Conservation (phyloP, 1,140 invertebrate species). For the Helicoverpa zea region DNA sequence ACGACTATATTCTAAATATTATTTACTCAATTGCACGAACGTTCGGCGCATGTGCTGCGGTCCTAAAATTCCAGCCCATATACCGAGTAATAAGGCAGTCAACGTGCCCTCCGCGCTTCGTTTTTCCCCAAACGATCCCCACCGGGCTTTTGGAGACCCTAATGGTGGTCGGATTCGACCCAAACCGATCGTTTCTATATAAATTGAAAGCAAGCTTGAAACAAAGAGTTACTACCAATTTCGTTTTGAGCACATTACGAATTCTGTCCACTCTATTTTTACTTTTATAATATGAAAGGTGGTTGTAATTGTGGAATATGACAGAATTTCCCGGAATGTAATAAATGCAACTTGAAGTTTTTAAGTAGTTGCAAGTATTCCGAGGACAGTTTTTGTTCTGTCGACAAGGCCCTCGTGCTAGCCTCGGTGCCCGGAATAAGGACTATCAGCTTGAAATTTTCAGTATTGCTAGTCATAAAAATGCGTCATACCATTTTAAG, state of each 20-base stretch:
- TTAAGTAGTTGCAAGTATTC: slow-evolving; percentile 31
- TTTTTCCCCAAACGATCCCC: slow-evolving; percentile 73
- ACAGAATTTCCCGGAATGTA: neutral
- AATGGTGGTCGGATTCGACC: slow-evolving; percentile 49
- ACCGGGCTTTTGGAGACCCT: slow-evolving; percentile 57
- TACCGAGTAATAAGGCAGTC: slow-evolving; percentile 42
- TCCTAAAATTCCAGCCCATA: slow-evolving; percentile 44
- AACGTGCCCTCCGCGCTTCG: slow-evolving; percentile 48
- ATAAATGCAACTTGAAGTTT: slow-evolving; percentile 23
- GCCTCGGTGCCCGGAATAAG: slow-evolving; percentile 7
- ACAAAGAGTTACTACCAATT: slow-evolving; percentile 44
- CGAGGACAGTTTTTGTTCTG: slow-evolving; percentile 18
- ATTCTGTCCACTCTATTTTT: neutral
- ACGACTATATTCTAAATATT: neutral
- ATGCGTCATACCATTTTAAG: neutral
- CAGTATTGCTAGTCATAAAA: slow-evolving; percentile 11
- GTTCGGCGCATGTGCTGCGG: neutral
- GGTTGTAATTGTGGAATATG: neutral
- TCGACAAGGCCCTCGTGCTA: slow-evolving; percentile 1
- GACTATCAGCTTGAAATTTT: slow-evolving; percentile 14
- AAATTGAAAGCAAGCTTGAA: slow-evolving; percentile 46
- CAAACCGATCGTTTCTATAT: slow-evolving; percentile 46
- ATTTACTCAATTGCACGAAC: neutral
- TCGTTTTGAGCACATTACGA: neutral
- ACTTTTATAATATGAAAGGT: neutral